Evolutionary conservation across 2,888 invertebrate genomes (phyloP), one percentile per base, ranked within the genome.

Genomic region (Agrotis segetum): DNA sequence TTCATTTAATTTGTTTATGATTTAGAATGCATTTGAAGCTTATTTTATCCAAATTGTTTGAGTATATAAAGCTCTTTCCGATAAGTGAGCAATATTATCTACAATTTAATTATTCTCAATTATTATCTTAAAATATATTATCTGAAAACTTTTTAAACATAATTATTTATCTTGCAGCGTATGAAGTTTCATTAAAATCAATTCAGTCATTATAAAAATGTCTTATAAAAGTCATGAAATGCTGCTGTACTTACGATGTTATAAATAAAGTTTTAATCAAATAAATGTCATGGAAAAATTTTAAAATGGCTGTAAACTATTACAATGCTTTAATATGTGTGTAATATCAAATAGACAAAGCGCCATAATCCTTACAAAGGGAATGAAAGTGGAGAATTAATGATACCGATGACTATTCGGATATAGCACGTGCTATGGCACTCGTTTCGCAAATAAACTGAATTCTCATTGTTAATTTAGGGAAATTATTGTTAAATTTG

Each of bases 401-500:
- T 29, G 1, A 58, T 24, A 14, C 7, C 3, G 50, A 2, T 47
- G 50, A 63, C 29, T 17, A 34, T 44, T 60, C 14, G 5, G 5
- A 21, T 60, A 17, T 7, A 40, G 47, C 46, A 58, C 61, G 34
- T 29, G 58, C 44, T 3, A 50, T 6, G 4, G 1, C 1, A 44
- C 40, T 52, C 3, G 3, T 24, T 47, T 56, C 21, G 11, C 60
- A 19, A 47, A 77, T 59, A 52, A 19, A 19, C 2, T 19, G 14
- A 71, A 68, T 55, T 34, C 47, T 19, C 3, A 68, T 40, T 68
- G 69, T 68, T 40, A 9, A 56, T 56, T 34, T n/a, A 56, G 2
- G 2, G 34, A 13, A n/a, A 44, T 19, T 5, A 68, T 40, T 68
- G 68, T 67, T 52, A 19, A 67, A 56, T 79, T 52, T 1, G 29